phyloP scores from a whole-genome alignment of 2,888 invertebrate species.

The Lasius fuliginosus region DNA sequence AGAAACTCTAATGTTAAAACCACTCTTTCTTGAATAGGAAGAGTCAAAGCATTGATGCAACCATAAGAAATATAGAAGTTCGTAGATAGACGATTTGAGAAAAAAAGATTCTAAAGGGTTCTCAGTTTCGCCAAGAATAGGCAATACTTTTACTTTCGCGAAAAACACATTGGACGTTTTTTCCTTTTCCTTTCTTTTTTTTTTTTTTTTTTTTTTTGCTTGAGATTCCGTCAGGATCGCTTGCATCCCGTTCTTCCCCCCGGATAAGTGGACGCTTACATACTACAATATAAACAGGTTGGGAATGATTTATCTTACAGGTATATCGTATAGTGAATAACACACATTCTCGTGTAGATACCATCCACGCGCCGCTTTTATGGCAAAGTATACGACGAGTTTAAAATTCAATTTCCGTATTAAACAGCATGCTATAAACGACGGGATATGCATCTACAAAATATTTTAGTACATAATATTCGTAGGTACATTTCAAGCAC shows the following conservation, averaged over 20 bases:
- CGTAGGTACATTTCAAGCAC: background rate
- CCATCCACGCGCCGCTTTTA: background rate
- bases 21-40: constrained; percentile 29
- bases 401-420: constrained; percentile 9
- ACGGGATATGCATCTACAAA: background rate
- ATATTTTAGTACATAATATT: background rate
- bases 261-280: constrained; percentile 77
- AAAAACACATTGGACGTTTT: constrained; percentile 65
- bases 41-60: background rate
- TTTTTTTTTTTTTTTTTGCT: background rate
- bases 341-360: constrained; percentile 43
- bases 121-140: constrained; percentile 52
- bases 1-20: constrained; percentile 34
- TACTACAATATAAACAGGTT: constrained; percentile 68
- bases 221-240: constrained; percentile 70
- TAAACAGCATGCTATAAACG: background rate
- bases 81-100: constrained; percentile 57
- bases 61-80: constrained; percentile 38
- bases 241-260: constrained; percentile 72
- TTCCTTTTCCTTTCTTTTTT: background rate
- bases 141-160: constrained; percentile 56
- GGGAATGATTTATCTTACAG: constrained; percentile 64
- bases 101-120: constrained; percentile 65
- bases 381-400: background rate
- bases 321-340: constrained; percentile 31